Evolutionary conservation across 2,888 invertebrate species (phyloP), one percentile per base, ranked within the genome.

Genomic region (Hirudinaria manillensis): DNA sequence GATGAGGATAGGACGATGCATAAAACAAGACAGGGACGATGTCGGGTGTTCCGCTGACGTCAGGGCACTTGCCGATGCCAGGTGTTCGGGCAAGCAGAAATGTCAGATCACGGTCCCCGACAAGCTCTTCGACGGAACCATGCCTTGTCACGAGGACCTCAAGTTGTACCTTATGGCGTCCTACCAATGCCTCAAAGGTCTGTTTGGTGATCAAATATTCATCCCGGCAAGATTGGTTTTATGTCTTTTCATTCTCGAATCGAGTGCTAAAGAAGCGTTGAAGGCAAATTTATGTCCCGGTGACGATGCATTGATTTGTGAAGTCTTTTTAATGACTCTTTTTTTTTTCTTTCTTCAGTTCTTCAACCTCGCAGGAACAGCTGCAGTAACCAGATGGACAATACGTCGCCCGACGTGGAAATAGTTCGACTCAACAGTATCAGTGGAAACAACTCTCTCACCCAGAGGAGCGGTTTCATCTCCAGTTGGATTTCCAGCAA

Each of bases 1-100:
- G 32, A 77, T 77, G 77, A 32, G 36, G 19, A 38, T 51, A 0
- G 75, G 77, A 3, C 34, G 72, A 7, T 77, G 77, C 61, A 71
- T 75, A 29, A 27, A 61, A 24, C 27, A 24, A 2, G 73, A 76
- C 73, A 56, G 56, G 27, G 75, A 61, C n/a, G 32, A 75, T 56
- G 24, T 77, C 21, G 77, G 77, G n/a, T 77, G 77, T 61, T 75
- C 56, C 24, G 65, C 56, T 21, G 70, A 77, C 32, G 72, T 77
- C 16, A 68, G 66, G 45, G 27, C 32, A 27, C 7, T 77, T 10
- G 75, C 70, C 3, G 77, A 75, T 24, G 55, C 24, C 24, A 56
- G 77, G 29, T 77, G 77, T 51, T 75, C 75, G 19, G 77, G 77
- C 7, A 71, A 67, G 45, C 74, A 70, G 21, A 55, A 51, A 6